A percentile compares a stretch with the other conserved stretches of the same genome.
Evolutionary conservation across 2,113 vertebrate species (phyloP).

Genomic region (Anguilla japonica): DNA sequence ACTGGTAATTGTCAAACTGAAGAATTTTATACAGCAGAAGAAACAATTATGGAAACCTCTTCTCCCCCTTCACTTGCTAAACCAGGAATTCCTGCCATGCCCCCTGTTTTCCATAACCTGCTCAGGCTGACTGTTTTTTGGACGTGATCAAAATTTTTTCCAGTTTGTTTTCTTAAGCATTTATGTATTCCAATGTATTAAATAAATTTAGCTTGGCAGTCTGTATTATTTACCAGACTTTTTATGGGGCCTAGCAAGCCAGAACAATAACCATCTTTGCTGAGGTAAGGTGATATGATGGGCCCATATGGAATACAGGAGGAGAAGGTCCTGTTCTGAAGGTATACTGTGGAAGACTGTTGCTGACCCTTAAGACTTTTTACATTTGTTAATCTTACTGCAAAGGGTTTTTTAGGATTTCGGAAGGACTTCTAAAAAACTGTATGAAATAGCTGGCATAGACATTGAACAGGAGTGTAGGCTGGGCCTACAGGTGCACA

Average conservation of each 20-base stretch:
- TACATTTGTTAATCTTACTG: not conserved
- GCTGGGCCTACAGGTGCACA: too few species aligned
- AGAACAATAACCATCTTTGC: constrained; percentile 11
- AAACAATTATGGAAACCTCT: constrained; percentile 4
- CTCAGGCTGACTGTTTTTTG: constrained; percentile 42
- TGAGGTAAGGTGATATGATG: constrained; percentile 13
- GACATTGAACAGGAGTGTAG: too few species aligned
- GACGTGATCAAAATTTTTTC: constrained; percentile 30
- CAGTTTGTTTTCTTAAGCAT: constrained; percentile 43
- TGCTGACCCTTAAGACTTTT: not conserved
- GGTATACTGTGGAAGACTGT: not conserved
- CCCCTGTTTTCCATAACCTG: constrained; percentile 38
- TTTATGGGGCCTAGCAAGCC: not conserved
- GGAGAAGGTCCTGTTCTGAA: not conserved
- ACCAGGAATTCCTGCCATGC: constrained; percentile 34
- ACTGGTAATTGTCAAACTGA: constrained; percentile 24
- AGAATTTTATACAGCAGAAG: not conserved
- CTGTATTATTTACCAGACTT: constrained; percentile 17
- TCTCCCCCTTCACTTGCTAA: constrained; percentile 41
- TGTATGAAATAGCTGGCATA: not conserved
- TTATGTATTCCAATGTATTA: constrained; percentile 31
- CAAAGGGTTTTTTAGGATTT: not conserved
- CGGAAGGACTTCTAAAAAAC: not conserved
- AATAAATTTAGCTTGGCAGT: constrained; percentile 28
- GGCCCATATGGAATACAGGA: not conserved